Evolutionary conservation across 2,888 invertebrate genomes (phyloP).

Genomic region (Ophioninae sp.): DNA sequence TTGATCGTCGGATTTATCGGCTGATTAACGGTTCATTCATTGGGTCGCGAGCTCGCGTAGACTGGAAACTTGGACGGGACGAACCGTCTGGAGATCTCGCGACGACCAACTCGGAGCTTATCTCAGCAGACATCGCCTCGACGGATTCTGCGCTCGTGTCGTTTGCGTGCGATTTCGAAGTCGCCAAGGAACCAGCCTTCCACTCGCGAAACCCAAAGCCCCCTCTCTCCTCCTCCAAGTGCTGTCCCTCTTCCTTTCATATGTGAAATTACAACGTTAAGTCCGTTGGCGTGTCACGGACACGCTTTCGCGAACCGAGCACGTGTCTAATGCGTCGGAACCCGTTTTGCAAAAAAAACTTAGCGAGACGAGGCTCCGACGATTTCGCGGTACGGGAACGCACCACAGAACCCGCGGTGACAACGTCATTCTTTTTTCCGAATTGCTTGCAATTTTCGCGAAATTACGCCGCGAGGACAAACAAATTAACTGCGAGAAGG

Average conservation of each 20-base stretch:
- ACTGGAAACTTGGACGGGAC: background rate
- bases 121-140: slow-evolving; percentile 40
- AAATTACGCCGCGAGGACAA: slow-evolving; percentile 10
- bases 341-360: slow-evolving; percentile 52
- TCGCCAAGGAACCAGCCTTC: slow-evolving; percentile 65
- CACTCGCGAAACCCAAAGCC: slow-evolving; percentile 57
- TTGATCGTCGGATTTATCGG: slow-evolving; percentile 12
- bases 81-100: slow-evolving; percentile 41
- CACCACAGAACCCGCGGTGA: slow-evolving; percentile 25
- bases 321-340: slow-evolving; percentile 61
- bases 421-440: slow-evolving; percentile 15
- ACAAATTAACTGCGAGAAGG: background rate
- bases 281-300: slow-evolving; percentile 59
- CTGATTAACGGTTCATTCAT: slow-evolving; percentile 33
- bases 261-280: slow-evolving; percentile 60
- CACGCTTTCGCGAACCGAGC: slow-evolving; percentile 58
- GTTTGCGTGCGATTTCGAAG: slow-evolving; percentile 63
- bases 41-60: background rate
- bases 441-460: background rate
- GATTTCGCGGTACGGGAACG: slow-evolving; percentile 29
- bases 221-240: slow-evolving; percentile 53
- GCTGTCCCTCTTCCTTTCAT: slow-evolving; percentile 16
- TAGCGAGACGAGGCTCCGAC: slow-evolving; percentile 22
- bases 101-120: slow-evolving; percentile 41
- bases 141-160: slow-evolving; percentile 43